These are phyloP conservation scores for Bujurquina vittata DNA, from an alignment of 2,113 vertebrate species.

Conservation along the genomic window DNA sequence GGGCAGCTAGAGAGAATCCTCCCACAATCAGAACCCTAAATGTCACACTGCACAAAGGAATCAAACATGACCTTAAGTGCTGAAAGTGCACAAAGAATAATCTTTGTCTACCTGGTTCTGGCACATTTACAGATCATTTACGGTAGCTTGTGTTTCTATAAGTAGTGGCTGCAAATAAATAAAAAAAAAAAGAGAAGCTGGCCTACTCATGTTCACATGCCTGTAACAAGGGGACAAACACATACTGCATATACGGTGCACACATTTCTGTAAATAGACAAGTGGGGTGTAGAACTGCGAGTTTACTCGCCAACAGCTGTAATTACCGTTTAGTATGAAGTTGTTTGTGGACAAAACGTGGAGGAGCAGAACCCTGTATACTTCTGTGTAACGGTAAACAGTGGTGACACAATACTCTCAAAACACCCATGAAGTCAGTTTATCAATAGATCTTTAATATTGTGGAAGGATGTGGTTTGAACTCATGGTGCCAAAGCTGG, in stretches of 20 bases:
- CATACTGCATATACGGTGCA: not conserved
- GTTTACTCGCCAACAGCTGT: not conserved
- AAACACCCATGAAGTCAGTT: not conserved
- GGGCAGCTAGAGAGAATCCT: constrained; percentile 15
- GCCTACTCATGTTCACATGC: not conserved
- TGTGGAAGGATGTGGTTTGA: not conserved
- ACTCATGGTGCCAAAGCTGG: constrained; percentile 7
- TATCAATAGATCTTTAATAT: not conserved
- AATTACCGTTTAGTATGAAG: not conserved
- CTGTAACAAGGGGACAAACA: constrained; percentile 5
- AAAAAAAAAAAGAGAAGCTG: constrained; percentile 12
- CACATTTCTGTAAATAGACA: not conserved
- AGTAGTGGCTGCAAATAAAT: not conserved
- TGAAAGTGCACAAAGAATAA: not conserved
- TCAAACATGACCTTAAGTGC: not conserved
- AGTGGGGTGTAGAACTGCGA: not conserved
- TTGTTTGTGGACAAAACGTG: not conserved
- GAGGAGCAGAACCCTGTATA: not conserved
- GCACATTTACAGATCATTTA: not conserved
- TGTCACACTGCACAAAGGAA: not conserved
- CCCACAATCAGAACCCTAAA: not conserved
- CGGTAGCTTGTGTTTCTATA: not conserved
- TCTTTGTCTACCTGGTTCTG: not conserved
- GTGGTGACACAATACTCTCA: not conserved
- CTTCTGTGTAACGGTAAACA: not conserved